These are phyloP conservation scores for Hypercompe scribonia DNA, from an alignment of 2,888 invertebrate species.

Conservation along the genomic window DNA sequence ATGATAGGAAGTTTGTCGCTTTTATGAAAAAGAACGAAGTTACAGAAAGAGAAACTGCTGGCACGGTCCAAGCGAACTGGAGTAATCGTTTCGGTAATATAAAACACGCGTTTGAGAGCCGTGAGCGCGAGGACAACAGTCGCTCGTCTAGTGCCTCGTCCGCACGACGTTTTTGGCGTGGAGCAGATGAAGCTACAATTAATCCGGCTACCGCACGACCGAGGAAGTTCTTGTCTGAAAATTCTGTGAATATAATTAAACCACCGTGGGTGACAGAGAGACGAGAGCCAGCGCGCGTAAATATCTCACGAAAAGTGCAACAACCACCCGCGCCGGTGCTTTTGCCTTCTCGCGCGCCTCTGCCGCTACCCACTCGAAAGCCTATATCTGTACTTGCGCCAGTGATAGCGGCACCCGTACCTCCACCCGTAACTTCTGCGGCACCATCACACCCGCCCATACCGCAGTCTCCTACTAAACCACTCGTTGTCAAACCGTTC, in stretches of 20 bases:
- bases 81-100: conserved; percentile 93
- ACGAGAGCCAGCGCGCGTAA: conserved; percentile 59
- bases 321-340: conserved; percentile 36
- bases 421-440: conserved; percentile 20
- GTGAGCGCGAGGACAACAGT: conserved; percentile 69
- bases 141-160: conserved; percentile 82
- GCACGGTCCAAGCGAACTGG: conserved; percentile 88
- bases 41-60: conserved; percentile 52
- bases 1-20: conserved; percentile 93
- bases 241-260: conserved; percentile 71
- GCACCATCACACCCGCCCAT: conserved; percentile 45
- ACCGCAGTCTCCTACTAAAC: conserved; percentile 69
- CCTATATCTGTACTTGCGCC: conserved; percentile 29
- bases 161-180: conserved; percentile 88
- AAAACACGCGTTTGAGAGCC: conserved; percentile 92
- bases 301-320: conserved; percentile 48
- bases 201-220: conserved; percentile 55
- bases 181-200: conserved; percentile 85
- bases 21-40: conserved; percentile 91
- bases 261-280: conserved; percentile 80
- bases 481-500: conserved; percentile 75
- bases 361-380: conserved; percentile 26
- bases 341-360: conserved; percentile 25
- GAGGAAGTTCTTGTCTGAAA: conserved; percentile 63
- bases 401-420: conserved; percentile 23